Conservation (phyloP, 2,113 vertebrate species). For the Odobenus rosmarus region DNA sequence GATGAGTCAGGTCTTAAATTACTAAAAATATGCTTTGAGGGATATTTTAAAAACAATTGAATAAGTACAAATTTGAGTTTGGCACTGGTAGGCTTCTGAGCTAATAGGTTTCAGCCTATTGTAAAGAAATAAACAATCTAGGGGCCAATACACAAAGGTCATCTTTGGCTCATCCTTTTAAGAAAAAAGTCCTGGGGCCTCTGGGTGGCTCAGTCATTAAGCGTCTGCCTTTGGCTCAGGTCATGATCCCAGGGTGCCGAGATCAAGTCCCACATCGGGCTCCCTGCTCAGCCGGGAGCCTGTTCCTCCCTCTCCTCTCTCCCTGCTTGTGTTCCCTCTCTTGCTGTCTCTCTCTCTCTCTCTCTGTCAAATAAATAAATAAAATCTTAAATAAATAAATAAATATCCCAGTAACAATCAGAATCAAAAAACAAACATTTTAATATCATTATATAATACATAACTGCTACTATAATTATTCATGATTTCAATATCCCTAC, state of each 20-base stretch:
- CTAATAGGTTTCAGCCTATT: not conserved
- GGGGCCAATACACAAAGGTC: not conserved
- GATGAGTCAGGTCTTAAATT: not conserved
- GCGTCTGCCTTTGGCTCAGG: no score
- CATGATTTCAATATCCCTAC: not conserved
- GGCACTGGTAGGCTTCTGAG: not conserved
- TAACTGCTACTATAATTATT: not conserved
- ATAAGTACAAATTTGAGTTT: not conserved
- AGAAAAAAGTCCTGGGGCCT: not conserved
- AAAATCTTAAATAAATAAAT: no score
- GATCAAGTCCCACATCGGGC: no score
- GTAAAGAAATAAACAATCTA: not conserved
- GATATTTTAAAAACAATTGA: not conserved
- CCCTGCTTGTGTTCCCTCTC: no score
- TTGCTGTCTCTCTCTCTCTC: no score
- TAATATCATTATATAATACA: not conserved
- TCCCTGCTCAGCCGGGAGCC: no score
- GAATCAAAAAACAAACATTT: not conserved
- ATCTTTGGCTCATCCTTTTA: not conserved
- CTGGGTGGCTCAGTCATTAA: no score
- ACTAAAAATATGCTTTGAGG: not conserved
- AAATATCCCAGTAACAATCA: not conserved
- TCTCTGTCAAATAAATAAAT: no score
- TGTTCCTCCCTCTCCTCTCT: no score
- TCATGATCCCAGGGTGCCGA: no score